Percentiles rank a stretch among this genome's conserved stretches.
Conservation (phyloP, 2,888 invertebrate genomes). For the Clanis bilineata region DNA sequence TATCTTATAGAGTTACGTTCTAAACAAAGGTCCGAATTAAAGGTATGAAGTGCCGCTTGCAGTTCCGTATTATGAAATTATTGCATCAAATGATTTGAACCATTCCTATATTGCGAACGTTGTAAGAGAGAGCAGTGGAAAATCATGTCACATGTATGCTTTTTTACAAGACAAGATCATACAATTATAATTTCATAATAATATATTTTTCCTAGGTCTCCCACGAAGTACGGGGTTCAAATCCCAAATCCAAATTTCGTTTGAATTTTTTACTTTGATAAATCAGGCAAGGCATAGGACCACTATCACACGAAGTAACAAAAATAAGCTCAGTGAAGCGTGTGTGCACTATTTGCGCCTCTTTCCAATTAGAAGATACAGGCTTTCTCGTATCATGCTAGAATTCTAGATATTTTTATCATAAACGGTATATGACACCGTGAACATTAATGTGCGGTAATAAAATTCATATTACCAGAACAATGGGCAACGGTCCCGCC, state of each 20-base stretch:
- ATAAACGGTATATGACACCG: neutral
- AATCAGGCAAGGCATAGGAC: too few relatives aligned
- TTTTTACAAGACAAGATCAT: too few relatives aligned
- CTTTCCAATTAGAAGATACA: too few relatives aligned
- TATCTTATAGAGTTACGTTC: conserved; percentile 9
- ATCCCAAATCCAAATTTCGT: too few relatives aligned
- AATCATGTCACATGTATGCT: neutral
- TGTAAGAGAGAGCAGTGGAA: neutral
- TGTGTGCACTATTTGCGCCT: too few relatives aligned
- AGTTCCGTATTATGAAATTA: conserved; percentile 7
- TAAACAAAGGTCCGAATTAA: conserved; percentile 13
- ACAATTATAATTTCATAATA: too few relatives aligned
- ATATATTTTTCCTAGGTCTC: too few relatives aligned
- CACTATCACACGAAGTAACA: too few relatives aligned
- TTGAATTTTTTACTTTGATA: too few relatives aligned
- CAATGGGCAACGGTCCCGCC: conserved; percentile 39
- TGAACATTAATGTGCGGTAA: neutral
- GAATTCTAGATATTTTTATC: too few relatives aligned
- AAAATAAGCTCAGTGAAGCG: neutral
- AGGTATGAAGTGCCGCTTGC: conserved; percentile 3
- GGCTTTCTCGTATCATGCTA: too few relatives aligned
- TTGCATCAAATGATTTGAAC: neutral
- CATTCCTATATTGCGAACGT: neutral
- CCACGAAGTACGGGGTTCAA: too few relatives aligned
- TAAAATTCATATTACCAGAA: conserved; percentile 25